Evolutionary conservation across 2,888 invertebrate genomes (phyloP).

Genomic region (Aelia acuminata): DNA sequence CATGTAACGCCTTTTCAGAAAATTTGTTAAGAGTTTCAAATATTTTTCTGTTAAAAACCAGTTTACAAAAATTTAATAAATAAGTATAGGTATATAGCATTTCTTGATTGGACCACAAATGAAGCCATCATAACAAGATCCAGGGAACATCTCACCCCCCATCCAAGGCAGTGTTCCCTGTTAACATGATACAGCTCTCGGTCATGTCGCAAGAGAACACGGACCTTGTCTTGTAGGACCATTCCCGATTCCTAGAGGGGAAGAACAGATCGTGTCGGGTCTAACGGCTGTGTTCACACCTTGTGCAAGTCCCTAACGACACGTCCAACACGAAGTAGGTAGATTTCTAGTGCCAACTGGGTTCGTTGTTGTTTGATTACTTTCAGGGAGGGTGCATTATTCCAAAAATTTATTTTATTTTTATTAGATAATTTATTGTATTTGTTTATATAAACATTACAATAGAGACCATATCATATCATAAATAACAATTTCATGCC

Average conservation of each 20-base stretch:
- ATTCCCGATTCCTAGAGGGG: neutral
- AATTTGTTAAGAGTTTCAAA: too few relatives aligned
- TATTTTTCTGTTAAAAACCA: too few relatives aligned
- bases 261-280: neutral
- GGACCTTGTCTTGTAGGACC: neutral
- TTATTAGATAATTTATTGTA: too few relatives aligned
- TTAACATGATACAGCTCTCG: neutral
- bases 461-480: too few relatives aligned
- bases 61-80: too few relatives aligned
- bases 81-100: neutral
- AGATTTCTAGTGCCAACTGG: neutral
- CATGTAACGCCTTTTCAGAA: too few relatives aligned
- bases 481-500: too few relatives aligned
- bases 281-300: neutral
- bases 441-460: too few relatives aligned
- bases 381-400: too few relatives aligned
- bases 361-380: too few relatives aligned
- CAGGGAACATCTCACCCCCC: neutral
- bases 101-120: neutral
- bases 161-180: neutral
- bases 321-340: neutral
- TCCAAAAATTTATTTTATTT: too few relatives aligned
- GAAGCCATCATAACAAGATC: neutral
- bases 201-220: neutral
- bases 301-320: neutral